Conservation (phyloP, 2,797 vertebrate species). For the Sebastes trivittatus region DNA sequence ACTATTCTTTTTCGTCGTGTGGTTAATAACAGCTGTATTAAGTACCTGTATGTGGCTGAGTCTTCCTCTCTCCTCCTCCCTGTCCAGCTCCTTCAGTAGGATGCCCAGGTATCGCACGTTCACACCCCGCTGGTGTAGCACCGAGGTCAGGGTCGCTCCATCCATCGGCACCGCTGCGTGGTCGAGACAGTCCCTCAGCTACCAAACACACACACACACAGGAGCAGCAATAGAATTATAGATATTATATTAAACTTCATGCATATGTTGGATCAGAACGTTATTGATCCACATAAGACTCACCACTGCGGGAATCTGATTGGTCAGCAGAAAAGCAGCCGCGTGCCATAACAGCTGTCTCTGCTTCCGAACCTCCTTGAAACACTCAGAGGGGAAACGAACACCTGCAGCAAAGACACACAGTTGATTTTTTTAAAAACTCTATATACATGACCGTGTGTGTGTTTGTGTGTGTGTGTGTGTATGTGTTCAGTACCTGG, state of each 20-base stretch:
- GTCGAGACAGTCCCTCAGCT: constrained; percentile 92
- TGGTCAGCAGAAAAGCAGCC: constrained; percentile 89
- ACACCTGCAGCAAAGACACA: constrained; percentile 80
- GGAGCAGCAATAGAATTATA: neutral
- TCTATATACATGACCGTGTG: neutral
- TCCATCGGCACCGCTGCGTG: constrained; percentile 90
- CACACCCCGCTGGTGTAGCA: constrained; percentile 91
- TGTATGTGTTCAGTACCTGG: constrained; percentile 80
- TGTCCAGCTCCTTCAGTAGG: constrained; percentile 84
- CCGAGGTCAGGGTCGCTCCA: constrained; percentile 87
- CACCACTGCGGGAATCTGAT: constrained; percentile 94
- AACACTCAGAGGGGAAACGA: constrained; percentile 85
- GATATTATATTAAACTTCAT: neutral
- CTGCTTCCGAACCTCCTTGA: constrained; percentile 88
- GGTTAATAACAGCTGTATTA: neutral
- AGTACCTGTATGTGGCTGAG: constrained; percentile 89
- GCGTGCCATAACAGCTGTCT: constrained; percentile 91
- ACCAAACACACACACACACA: constrained; percentile 35
- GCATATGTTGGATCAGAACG: neutral
- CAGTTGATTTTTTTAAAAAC: neutral
- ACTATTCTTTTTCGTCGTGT: neutral
- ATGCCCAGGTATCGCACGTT: constrained; percentile 93
- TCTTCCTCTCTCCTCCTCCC: constrained; percentile 80
- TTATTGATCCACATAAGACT: constrained; percentile 55
- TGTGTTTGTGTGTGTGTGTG: neutral